Base-by-base conservation (phyloP, 2,113 vertebrate genomes). In the Paralichthys olivaceus region DNA sequence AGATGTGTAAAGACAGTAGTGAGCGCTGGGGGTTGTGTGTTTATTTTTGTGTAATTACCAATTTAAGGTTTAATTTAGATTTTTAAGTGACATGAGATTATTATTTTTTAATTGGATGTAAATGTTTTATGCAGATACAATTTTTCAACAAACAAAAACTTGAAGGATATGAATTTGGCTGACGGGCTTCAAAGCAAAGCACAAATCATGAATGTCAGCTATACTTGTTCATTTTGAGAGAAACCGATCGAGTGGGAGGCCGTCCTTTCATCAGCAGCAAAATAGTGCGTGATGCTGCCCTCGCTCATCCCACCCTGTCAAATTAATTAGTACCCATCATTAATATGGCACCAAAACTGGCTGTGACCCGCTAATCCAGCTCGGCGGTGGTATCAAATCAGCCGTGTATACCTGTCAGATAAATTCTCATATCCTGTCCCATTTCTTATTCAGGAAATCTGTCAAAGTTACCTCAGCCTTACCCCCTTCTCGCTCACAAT, bases 381-480 rank as follows among this genome's bases (percentile, higher is more conserved):
- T 83, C 81, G 74, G 66, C 87, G 63, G 15, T 80, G 89, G 86
- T 87, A 90, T 91, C 89, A 92, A 92, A 92, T 92, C 90, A 92
- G 76, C 86, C 80, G 79, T 90, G 91, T 91, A 90, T 89, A 89
- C 87, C 91, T 91, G 92, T 91, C 91, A 92, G 81, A 92, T 91
- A 88, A 81, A 90, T 90, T 91, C 83, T 92, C 80, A 90, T 92
- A 87, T 89, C 90, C 83, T 89, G 85, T 90, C 86, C 81, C 81
- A 90, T 91, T 91, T 91, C 87, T 91, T 91, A 92, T 91, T 91
- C 90, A 87, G 78, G 82, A 87, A 91, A 91, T 91, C 89, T 90
- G 82, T 90, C 90, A 89, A 84, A 89, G 79, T 90, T 83, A 87
- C 75, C 77, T 81, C 81, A 88, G 89, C 79, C 85, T 85, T 87